phyloP scores from a whole-genome alignment of 2,797 vertebrate genomes.

The Chrosomus eos region DNA sequence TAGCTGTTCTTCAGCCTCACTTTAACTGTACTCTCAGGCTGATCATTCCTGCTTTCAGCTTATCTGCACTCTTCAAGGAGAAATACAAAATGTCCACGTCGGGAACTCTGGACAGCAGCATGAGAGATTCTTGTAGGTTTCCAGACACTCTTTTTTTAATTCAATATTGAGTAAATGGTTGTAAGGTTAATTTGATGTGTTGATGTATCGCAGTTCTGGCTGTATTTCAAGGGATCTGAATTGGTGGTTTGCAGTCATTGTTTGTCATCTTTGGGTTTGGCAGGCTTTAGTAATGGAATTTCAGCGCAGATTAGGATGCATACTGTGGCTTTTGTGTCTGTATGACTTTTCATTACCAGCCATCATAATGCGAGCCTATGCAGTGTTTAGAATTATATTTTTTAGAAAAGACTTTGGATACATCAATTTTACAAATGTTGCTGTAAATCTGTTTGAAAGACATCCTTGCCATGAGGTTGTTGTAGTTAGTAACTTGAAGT shows the following conservation, averaged over 20 bases:
- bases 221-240: background rate
- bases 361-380: background rate
- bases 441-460: background rate
- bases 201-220: constrained; percentile 20
- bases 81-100: constrained; percentile 82
- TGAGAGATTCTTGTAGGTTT: constrained; percentile 82
- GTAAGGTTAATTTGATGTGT: constrained; percentile 25
- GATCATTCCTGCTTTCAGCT: constrained; percentile 1
- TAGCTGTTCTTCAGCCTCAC: constrained; percentile 51
- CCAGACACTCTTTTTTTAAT: constrained; percentile 59
- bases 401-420: background rate
- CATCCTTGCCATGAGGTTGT: background rate
- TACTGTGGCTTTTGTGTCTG: constrained; percentile 35
- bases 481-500: background rate
- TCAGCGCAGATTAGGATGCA: constrained; percentile 23
- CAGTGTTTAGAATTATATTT: background rate
- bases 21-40: constrained; percentile 25
- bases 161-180: constrained; percentile 5
- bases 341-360: background rate
- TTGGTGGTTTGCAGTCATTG: constrained; percentile 24
- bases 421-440: background rate
- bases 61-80: constrained; percentile 66
- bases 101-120: constrained; percentile 78
- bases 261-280: constrained; percentile 38
- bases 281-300: constrained; percentile 45